phyloP scores from a whole-genome alignment of 2,113 vertebrate genomes.

The Taurulus bubalis region DNA sequence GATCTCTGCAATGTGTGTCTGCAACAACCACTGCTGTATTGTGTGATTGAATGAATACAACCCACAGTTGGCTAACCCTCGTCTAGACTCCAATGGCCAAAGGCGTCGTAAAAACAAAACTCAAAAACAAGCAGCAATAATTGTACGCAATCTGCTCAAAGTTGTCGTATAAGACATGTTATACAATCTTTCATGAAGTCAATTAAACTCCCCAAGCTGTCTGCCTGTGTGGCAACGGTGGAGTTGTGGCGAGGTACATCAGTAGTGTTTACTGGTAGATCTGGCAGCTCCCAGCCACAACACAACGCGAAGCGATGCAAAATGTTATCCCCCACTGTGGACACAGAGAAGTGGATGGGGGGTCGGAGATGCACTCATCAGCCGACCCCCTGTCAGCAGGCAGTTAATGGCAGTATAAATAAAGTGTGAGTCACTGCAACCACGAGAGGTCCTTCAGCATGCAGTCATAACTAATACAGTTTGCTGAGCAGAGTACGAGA shows the following conservation, averaged over 20 bases:
- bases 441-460: background rate
- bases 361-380: no score
- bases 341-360: no score
- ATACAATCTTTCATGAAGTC: background rate
- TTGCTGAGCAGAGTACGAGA: no score
- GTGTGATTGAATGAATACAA: background rate
- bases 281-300: no score
- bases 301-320: no score
- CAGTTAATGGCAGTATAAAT: background rate
- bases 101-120: background rate
- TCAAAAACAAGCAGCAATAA: background rate
- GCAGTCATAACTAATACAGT: no score
- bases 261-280: no score
- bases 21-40: background rate
- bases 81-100: background rate
- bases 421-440: background rate
- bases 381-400: background rate
- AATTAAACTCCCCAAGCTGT: background rate
- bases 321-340: no score
- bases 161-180: background rate
- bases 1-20: background rate
- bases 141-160: background rate
- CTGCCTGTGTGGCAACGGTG: no score
- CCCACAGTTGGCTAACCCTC: background rate
- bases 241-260: no score